Base-by-base conservation (phyloP, 1,140 invertebrate genomes). In the Drosophila sulfurigaster region DNA sequence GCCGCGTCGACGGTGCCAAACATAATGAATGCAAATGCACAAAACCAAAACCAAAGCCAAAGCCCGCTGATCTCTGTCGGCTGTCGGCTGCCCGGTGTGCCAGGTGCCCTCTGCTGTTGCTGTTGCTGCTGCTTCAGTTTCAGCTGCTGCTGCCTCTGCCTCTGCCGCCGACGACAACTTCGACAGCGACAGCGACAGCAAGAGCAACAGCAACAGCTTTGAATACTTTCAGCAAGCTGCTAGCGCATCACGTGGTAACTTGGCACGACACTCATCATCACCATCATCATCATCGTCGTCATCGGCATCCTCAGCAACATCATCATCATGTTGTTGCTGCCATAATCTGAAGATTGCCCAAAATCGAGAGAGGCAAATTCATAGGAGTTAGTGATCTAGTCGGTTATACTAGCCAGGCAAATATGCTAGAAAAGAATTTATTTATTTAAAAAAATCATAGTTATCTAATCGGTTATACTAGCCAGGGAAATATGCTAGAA, bases 11-110 rank as follows among this genome's bases (percentile, higher is more conserved):
- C 85, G 79, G 75, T 85, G 81, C 75, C 82, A 82, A 86, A 86
- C 82, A 86, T 87, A 87, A 86, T 89, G 85, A 89, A 89, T 90
- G 85, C 86, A 88, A 88, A 88, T 88, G 83, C 85, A 88, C 70
- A 89, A 38, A 38, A 8, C 35, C 35, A 38, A 78, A 72, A 48
- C 46, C 70, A 89, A 35, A 35, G 32, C 35, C 35, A 38, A 78
- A 72, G 54, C 46, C 41, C 67, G 57, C 49, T 79, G 83, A 87
- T 82, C 83, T 88, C 76, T 69, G 63, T 7, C 35, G 20, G 59
- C 82, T 38, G 35, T 6, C 35, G 79, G 82, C 64, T 73, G 82
- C 81, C 74, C 70, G 30, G 32, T 69, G 69, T 74, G 46, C 70
- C 64, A 67, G 64, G 70, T 72, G 70, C 54, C 54, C 70, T 72